Base-by-base conservation (phyloP, 2,797 vertebrate genomes). In the Hyperoplus lanceolatus region DNA sequence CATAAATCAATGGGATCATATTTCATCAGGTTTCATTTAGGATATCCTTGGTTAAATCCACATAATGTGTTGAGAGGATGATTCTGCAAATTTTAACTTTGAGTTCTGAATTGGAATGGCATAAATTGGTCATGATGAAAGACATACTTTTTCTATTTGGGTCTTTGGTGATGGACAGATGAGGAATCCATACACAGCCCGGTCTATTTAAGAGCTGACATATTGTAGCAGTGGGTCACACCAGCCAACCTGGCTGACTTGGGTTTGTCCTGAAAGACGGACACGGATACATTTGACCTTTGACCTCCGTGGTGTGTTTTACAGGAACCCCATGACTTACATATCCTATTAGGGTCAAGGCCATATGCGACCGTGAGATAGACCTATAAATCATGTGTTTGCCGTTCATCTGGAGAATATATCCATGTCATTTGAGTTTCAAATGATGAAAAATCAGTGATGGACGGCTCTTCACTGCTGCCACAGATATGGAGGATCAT, bases 201-300 rank as follows among this genome's bases (percentile, higher is more conserved):
- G 5, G 60, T 64, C 57, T 88, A 81, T 88, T 88, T 88, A 66
- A 70, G 68, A 74, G 60, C 70, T 53, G 64, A 51, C 56, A 67
- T 77, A 64, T 73, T 68, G 70, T 60, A 64, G 70, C 75, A 18
- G 29, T 73, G 43, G 39, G 55, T 65, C 48, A 10, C 39, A 58
- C 48, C 69, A 53, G 41, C 42, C 61, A 71, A 81, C 70, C 48
- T 58, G 53, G 73, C 51, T 5, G 58, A 68, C 70, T 68, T 21
- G n/a, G 43, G 50, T 49, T 62, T 55, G 18, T 74, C 21, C 12
- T 4, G 38, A 46, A 73, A 42, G 70, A 75, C 43, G n/a, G 56
- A 82, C 76, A 83, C 71, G 21, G 79, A 84, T 75, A 73, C 46
- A 4, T 67, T 77, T 77, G 59, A 81, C 60, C 72, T 79, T 73